These are phyloP conservation scores for Gymnothorax javanicus DNA, from an alignment of 2,797 vertebrate species.

Conservation along the genomic window DNA sequence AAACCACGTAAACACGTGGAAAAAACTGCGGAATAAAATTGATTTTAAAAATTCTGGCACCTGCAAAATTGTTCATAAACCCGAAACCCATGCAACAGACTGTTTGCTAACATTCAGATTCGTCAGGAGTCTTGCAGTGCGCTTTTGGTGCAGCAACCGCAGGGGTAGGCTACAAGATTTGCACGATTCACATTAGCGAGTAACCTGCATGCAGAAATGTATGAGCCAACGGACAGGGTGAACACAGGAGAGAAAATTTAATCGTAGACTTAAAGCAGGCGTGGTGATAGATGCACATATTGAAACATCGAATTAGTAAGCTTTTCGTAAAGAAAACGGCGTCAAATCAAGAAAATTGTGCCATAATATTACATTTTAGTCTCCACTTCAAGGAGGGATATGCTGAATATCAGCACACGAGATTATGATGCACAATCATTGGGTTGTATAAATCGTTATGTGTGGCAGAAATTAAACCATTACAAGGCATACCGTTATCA, in stretches of 20 bases:
- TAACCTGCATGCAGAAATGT: background rate
- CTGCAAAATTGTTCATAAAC: background rate
- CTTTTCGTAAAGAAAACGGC: background rate
- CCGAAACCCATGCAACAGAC: background rate
- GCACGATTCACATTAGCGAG: background rate
- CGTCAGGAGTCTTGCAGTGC: background rate
- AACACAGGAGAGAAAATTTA: background rate
- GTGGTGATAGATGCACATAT: background rate
- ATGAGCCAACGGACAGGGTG: background rate
- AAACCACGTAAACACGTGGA: background rate
- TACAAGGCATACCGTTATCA: background rate
- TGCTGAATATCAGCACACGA: background rate
- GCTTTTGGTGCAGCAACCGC: background rate
- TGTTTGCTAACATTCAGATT: background rate
- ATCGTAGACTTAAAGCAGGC: background rate
- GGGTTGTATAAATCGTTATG: background rate
- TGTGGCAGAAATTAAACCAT: background rate
- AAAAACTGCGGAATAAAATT: background rate
- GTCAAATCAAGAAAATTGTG: background rate
- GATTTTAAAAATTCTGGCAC: background rate
- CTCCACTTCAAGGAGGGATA: background rate
- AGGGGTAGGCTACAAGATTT: background rate
- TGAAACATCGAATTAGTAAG: background rate
- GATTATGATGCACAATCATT: background rate
- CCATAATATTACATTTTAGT: background rate